These are phyloP conservation scores for Phaetusa simplex DNA, from an alignment of 2,113 vertebrate species.

Conservation along the genomic window DNA sequence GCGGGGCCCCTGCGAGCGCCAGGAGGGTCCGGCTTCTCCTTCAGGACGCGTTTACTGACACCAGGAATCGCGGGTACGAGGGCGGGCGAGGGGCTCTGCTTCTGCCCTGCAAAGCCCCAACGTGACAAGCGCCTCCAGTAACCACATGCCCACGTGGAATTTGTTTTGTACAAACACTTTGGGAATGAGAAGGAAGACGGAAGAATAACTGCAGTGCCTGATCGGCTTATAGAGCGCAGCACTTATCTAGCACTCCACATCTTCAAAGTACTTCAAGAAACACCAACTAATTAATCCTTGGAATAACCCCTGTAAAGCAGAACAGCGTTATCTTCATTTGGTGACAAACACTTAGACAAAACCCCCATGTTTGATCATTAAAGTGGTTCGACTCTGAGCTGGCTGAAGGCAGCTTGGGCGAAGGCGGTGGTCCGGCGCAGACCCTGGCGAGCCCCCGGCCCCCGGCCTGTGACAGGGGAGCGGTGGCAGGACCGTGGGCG, in stretches of 20 bases:
- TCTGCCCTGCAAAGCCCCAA: not conserved
- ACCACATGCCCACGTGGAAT: rapidly evolving
- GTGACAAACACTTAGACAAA: not conserved
- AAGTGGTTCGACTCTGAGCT: not conserved
- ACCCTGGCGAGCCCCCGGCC: not conserved
- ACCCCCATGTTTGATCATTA: rapidly evolving
- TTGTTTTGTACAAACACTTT: not conserved
- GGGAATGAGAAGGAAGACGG: not conserved
- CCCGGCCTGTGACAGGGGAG: rapidly evolving
- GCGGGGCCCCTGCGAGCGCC: rapidly evolving
- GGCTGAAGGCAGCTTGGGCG: not conserved
- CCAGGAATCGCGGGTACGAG: rapidly evolving
- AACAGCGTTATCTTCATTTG: not conserved
- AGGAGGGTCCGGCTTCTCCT: not conserved
- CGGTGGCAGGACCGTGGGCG: rapidly evolving
- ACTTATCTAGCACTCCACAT: not conserved
- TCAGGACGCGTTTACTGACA: rapidly evolving
- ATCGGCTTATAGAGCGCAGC: not conserved
- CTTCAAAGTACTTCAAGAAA: constrained; percentile 7
- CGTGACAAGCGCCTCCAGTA: no score
- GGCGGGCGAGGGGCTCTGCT: rapidly evolving
- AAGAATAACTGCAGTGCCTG: not conserved
- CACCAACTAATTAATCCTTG: constrained; percentile 1
- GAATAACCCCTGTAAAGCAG: not conserved
- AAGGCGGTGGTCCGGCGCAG: rapidly evolving